Conservation (phyloP, 2,888 invertebrate species). For the Diogma glabrata region DNA sequence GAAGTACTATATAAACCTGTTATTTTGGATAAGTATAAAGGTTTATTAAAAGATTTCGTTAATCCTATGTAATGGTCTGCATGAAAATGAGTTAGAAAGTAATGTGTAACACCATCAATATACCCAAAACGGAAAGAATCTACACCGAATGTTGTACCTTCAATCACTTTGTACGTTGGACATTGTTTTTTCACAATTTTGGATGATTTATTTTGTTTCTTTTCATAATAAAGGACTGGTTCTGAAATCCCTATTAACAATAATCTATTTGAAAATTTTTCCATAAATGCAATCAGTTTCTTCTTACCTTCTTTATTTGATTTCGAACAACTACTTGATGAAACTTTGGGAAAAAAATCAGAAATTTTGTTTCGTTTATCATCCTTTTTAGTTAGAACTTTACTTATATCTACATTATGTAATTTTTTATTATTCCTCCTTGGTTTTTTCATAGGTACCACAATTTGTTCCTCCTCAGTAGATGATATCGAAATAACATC, state of each 20-base stretch:
- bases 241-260: no score
- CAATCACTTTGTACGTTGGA: conserved; percentile 34
- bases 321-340: no score
- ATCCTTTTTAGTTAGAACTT: conserved; percentile 3
- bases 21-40: conserved; percentile 54
- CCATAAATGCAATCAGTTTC: no score
- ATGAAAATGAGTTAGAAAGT: conserved; percentile 68
- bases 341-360: neutral
- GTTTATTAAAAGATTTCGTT: conserved; percentile 49
- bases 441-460: neutral
- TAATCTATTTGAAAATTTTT: no score
- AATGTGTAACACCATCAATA: conserved; percentile 53
- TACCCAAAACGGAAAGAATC: conserved; percentile 66
- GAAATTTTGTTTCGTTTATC: neutral
- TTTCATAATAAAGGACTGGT: conserved; percentile 3
- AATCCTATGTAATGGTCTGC: conserved; percentile 67
- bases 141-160: conserved; percentile 56
- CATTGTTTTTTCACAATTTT: conserved; percentile 17
- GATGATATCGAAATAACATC: conserved; percentile 5
- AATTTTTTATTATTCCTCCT: neutral
- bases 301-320: no score
- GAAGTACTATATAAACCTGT: no score
- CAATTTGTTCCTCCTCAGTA: neutral
- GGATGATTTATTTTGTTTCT: neutral
- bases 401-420: conserved; percentile 7